A percentile compares a stretch with the other conserved stretches of the same genome.
Evolutionary conservation across 1,140 invertebrate genomes (phyloP).

Genomic region (Acromyrmex charruanus): DNA sequence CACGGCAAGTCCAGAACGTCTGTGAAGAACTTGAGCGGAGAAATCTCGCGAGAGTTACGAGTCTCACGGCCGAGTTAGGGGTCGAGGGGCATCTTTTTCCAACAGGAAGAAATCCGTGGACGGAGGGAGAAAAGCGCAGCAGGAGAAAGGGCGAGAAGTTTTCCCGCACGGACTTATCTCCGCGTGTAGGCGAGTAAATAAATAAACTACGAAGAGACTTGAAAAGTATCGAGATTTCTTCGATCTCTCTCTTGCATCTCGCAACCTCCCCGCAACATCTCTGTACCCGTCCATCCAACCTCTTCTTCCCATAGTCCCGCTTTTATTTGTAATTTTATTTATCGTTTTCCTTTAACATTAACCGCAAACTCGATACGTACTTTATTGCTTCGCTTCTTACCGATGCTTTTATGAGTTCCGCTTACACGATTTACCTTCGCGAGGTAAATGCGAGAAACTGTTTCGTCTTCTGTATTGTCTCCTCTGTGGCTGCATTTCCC

Average conservation of each 20-base stretch:
- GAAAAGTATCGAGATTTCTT: conserved; percentile 69
- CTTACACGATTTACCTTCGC: conserved; percentile 56
- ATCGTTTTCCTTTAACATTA: conserved; percentile 67
- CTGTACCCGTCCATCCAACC: neutral
- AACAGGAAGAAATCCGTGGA: conserved; percentile 33
- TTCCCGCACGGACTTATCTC: conserved; percentile 60
- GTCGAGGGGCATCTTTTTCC: conserved; percentile 56
- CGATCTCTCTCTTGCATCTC: conserved; percentile 43
- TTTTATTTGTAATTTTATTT: conserved; percentile 76
- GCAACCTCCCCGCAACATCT: conserved; percentile 6
- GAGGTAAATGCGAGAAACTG: conserved; percentile 63
- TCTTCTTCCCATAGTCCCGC: conserved; percentile 14
- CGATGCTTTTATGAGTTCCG: conserved; percentile 71
- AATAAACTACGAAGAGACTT: conserved; percentile 68
- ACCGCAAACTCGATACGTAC: conserved; percentile 73
- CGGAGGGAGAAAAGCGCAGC: neutral
- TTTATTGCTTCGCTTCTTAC: conserved; percentile 71
- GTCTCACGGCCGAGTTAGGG: conserved; percentile 31
- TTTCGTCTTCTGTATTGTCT: conserved; percentile 50
- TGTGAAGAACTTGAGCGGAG: conserved; percentile 51
- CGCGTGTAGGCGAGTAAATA: conserved; percentile 69
- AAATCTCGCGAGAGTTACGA: conserved; percentile 61
- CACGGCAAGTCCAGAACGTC: neutral
- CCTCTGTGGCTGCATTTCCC: conserved; percentile 3
- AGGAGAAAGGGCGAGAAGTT: conserved; percentile 33